A percentile compares a stretch with the other conserved stretches of the same genome.
Conservation (phyloP, 2,113 vertebrate genomes). For the Canis aureus region DNA sequence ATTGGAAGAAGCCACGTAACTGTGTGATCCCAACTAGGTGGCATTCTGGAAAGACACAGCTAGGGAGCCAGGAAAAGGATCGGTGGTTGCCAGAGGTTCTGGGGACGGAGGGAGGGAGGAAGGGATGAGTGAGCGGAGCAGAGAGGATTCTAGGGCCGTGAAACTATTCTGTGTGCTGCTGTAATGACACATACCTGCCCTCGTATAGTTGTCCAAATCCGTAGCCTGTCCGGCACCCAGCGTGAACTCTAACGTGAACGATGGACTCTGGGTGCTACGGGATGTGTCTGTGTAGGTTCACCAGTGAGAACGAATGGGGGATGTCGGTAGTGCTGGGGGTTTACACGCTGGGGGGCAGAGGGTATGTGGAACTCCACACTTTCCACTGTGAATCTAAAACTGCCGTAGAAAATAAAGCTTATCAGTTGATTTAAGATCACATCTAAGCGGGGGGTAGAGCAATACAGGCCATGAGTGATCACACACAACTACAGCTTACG, state of each 20-base stretch:
- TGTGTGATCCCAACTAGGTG: neutral
- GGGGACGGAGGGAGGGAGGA: neutral
- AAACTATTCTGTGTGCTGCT: neutral
- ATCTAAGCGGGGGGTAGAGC: neutral
- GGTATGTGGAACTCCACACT: neutral
- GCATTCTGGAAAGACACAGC: conserved; percentile 7
- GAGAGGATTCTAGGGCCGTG: neutral
- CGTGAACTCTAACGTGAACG: neutral
- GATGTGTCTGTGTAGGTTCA: neutral
- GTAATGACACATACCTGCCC: neutral
- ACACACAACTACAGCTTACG: neutral
- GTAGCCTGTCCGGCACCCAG: neutral
- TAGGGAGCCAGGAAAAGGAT: neutral
- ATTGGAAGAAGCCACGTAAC: neutral
- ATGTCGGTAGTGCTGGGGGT: too few relatives aligned
- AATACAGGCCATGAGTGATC: neutral
- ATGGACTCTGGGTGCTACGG: neutral
- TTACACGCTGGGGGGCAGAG: accelerated
- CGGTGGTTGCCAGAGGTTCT: neutral
- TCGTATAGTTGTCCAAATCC: neutral
- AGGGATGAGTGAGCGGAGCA: neutral
- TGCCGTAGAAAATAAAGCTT: neutral
- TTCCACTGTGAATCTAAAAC: neutral
- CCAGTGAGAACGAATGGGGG: neutral
- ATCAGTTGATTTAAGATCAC: neutral